A percentile compares a stretch with the other conserved stretches of the same genome.
phyloP scores from a whole-genome alignment of 2,888 invertebrate genomes.

The Hemistola chrysoprasaria region DNA sequence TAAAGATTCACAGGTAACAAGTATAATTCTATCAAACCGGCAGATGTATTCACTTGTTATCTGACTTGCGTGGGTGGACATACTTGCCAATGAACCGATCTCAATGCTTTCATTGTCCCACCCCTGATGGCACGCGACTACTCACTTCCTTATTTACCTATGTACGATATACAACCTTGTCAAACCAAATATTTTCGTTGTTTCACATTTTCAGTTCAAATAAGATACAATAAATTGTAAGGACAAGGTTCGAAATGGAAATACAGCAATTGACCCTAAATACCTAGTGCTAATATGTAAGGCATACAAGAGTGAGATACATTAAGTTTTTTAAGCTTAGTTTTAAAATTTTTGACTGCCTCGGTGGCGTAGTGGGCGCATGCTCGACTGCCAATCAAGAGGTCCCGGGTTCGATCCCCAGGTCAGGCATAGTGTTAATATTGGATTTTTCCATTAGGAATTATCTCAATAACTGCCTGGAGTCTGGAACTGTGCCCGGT shows the following conservation, averaged over 20 bases:
- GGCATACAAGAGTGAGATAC: constrained; percentile 32
- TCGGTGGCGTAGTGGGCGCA: too few relatives aligned
- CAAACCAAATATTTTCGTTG: not conserved
- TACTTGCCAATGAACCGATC: constrained; percentile 66
- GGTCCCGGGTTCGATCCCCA: too few relatives aligned
- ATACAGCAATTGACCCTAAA: too few relatives aligned
- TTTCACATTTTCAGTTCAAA: not conserved
- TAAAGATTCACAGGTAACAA: constrained; percentile 12
- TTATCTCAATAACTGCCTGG: too few relatives aligned
- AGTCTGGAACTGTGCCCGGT: too few relatives aligned
- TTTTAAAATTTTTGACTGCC: too few relatives aligned
- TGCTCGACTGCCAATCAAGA: too few relatives aligned
- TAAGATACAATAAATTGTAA: not conserved
- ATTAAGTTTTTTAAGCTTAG: too few relatives aligned
- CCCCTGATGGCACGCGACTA: constrained; percentile 62
- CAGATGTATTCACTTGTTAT: constrained; percentile 79
- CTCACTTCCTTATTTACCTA: constrained; percentile 68
- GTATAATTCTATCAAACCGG: constrained; percentile 58
- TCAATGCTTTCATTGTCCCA: constrained; percentile 72
- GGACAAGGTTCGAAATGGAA: constrained; percentile 1
- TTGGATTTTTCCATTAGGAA: too few relatives aligned
- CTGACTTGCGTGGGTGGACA: constrained; percentile 71
- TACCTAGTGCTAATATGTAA: constrained; percentile 19
- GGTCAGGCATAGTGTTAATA: too few relatives aligned
- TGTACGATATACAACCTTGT: constrained; percentile 28